Percentiles rank a stretch among this genome's conserved stretches.
Evolutionary conservation across 2,113 vertebrate species (phyloP).

Genomic region (Clarias macrocephalus): DNA sequence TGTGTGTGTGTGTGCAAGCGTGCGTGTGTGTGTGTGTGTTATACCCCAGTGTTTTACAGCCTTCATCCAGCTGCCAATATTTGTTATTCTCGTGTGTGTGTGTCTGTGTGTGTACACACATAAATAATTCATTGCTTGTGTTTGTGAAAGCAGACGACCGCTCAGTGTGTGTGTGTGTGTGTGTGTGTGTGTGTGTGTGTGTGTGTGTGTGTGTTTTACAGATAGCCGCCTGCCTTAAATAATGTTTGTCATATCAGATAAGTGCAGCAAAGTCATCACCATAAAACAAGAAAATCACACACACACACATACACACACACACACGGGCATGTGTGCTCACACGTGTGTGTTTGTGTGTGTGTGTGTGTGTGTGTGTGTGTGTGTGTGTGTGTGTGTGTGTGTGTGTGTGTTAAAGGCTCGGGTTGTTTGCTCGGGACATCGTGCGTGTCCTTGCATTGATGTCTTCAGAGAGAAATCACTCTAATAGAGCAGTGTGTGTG

Average conservation of each 20-base stretch:
- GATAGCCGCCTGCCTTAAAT: constrained; percentile 18
- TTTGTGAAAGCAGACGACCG: neutral
- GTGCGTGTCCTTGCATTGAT: constrained; percentile 30
- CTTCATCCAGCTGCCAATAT: neutral
- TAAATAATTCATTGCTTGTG: constrained; percentile 13
- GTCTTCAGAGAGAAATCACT: constrained; percentile 21
- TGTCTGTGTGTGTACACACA: constrained; percentile 11
- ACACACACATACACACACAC: neutral
- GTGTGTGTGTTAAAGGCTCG: constrained; percentile 1
- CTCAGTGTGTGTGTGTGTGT: constrained; percentile 5
- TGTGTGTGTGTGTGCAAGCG: no score
- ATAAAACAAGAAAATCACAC: constrained; percentile 18
- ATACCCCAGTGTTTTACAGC: neutral
- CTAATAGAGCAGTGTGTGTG: constrained; percentile 17
- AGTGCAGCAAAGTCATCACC: constrained; percentile 3
- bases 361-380: neutral
- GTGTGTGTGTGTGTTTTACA: constrained; percentile 25
- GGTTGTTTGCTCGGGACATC: constrained; percentile 4
- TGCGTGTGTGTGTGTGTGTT: neutral
- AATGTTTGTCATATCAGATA: constrained; percentile 12
- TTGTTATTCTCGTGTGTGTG: constrained; percentile 20
- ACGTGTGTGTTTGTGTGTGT: neutral
- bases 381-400: no score
- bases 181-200: no score
- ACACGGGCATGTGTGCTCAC: neutral